Conservation (phyloP, 1,140 invertebrate species). For the Pinna nobilis region DNA sequence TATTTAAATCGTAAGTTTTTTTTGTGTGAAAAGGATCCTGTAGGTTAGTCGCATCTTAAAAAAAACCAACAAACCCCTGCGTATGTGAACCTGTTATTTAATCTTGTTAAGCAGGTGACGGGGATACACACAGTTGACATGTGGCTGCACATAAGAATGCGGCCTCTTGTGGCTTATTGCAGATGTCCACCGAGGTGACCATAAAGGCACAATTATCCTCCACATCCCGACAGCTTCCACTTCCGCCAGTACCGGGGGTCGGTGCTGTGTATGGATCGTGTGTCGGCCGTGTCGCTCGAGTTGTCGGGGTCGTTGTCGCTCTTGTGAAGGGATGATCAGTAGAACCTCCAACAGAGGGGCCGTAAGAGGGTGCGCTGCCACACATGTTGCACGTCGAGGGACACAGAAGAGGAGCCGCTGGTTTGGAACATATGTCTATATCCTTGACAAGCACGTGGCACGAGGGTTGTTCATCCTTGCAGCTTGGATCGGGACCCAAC, state of each 20-base stretch:
- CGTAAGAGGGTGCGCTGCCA: background rate
- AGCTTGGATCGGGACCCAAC: constrained; percentile 1
- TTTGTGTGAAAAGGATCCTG: too few relatives aligned
- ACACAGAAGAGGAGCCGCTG: constrained; percentile 3
- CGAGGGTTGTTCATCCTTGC: background rate
- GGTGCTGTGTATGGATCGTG: constrained; percentile 7
- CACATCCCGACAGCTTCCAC: background rate
- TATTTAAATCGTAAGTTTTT: too few relatives aligned
- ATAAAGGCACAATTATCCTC: constrained; percentile 16
- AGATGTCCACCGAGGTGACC: constrained; percentile 1
- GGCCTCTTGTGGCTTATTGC: constrained; percentile 1
- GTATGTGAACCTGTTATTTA: too few relatives aligned
- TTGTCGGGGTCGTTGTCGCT: background rate
- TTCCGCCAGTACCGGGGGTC: background rate
- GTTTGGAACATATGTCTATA: constrained; percentile 8
- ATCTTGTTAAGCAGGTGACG: too few relatives aligned
- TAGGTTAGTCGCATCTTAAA: too few relatives aligned
- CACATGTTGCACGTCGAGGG: constrained; percentile 15
- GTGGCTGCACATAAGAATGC: constrained; percentile 1
- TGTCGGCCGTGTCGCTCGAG: background rate
- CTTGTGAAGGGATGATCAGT: background rate
- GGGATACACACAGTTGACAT: background rate
- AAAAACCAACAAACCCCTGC: too few relatives aligned
- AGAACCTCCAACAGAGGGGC: background rate
- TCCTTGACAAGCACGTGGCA: constrained; percentile 13